A percentile compares a stretch with the other conserved stretches of the same genome.
These are phyloP conservation scores for Euzophera pinguis DNA, from an alignment of 2,888 invertebrate genomes.

Conservation along the genomic window DNA sequence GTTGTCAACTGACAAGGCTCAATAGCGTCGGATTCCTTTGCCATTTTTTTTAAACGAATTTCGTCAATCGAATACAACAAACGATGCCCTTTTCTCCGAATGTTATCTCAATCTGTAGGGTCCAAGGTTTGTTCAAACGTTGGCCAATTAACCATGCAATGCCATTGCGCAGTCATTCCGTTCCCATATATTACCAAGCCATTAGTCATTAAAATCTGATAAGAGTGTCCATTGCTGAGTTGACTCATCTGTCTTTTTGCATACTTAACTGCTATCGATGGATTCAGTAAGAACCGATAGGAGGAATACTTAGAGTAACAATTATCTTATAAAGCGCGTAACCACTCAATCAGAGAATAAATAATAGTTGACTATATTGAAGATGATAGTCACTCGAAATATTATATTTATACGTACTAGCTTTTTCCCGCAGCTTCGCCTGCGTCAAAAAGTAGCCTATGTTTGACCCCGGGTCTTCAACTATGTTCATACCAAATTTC, in stretches of 20 bases:
- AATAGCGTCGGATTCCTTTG: slow-evolving; percentile 20
- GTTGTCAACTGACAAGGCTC: slow-evolving; percentile 8
- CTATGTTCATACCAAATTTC: too few relatives aligned
- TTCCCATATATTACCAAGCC: slow-evolving; percentile 38
- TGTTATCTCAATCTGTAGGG: slow-evolving; percentile 50
- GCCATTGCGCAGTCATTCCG: slow-evolving; percentile 45
- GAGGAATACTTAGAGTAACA: slow-evolving; percentile 17
- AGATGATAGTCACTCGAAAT: too few relatives aligned
- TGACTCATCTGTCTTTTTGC: slow-evolving; percentile 56
- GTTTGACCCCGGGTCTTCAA: too few relatives aligned
- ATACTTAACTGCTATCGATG: slow-evolving; percentile 38
- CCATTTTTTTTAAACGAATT: slow-evolving; percentile 24
- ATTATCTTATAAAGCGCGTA: background rate
- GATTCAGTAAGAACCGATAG: slow-evolving; percentile 15
- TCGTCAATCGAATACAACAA: slow-evolving; percentile 30
- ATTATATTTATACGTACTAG: too few relatives aligned
- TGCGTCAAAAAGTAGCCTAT: too few relatives aligned
- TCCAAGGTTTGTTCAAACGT: slow-evolving; percentile 31
- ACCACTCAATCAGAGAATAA: too few relatives aligned
- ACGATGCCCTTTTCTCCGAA: slow-evolving; percentile 32
- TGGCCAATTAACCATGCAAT: slow-evolving; percentile 51
- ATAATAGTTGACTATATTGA: too few relatives aligned
- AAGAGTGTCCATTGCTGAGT: slow-evolving; percentile 37
- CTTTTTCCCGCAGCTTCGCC: too few relatives aligned
- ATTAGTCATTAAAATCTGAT: slow-evolving; percentile 58